phyloP scores from a whole-genome alignment of 2,113 vertebrate species.

The Coregonus clupeaformis region DNA sequence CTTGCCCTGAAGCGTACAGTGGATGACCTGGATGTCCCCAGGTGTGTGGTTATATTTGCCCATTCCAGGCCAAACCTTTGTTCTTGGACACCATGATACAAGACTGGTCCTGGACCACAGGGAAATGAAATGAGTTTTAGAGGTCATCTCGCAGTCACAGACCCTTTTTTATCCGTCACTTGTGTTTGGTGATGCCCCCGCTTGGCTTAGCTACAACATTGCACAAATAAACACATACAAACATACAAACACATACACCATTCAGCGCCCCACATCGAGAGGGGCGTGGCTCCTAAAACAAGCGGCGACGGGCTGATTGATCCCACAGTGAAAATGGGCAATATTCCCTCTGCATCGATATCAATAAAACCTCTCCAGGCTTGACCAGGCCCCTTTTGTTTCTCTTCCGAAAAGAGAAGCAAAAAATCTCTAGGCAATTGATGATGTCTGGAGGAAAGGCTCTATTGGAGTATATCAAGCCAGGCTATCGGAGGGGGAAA shows the following conservation, averaged over 20 bases:
- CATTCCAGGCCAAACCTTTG: neutral
- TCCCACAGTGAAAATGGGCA: conserved; percentile 76
- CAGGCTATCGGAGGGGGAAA: conserved; percentile 71
- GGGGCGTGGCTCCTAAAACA: conserved; percentile 69
- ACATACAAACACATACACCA: conserved; percentile 18
- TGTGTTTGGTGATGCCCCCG: neutral
- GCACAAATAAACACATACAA: neutral
- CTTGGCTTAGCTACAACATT: neutral
- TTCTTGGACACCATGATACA: no score
- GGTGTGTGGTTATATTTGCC: neutral
- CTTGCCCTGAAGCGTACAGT: neutral
- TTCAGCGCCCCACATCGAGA: conserved; percentile 41
- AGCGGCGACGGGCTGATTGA: conserved; percentile 73
- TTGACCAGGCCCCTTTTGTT: conserved; percentile 76
- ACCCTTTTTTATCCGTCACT: neutral
- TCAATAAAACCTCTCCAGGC: conserved; percentile 78
- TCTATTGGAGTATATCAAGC: conserved; percentile 82
- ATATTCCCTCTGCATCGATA: conserved; percentile 79
- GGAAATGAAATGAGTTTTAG: neutral
- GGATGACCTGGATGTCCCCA: neutral
- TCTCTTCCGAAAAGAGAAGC: conserved; percentile 72
- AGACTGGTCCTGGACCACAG: neutral
- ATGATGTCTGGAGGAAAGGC: conserved; percentile 79
- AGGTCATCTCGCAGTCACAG: neutral
- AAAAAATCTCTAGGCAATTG: conserved; percentile 82